Conservation (phyloP, 2,113 vertebrate genomes). For the Hoplias malabaricus region DNA sequence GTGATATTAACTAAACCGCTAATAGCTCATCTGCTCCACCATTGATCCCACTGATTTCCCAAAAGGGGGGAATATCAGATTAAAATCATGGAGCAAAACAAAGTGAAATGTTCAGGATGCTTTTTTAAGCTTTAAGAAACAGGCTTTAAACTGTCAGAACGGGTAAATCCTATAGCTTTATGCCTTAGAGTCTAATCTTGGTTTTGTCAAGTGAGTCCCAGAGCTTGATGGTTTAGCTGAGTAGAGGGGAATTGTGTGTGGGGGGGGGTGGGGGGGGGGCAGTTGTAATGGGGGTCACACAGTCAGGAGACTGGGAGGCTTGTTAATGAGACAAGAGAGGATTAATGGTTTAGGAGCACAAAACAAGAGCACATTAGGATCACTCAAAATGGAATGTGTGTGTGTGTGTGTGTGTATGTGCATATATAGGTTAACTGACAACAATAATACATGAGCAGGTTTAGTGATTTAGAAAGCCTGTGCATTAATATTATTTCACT, state of each 20-base stretch:
- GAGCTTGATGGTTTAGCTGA: neutral
- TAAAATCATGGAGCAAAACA: neutral
- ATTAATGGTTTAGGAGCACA: neutral
- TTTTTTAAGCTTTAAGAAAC: neutral
- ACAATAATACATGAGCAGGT: neutral
- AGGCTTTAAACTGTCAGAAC: neutral
- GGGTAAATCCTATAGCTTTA: neutral
- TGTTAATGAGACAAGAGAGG: conserved; percentile 7
- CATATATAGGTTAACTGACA: neutral
- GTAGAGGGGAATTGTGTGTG: neutral
- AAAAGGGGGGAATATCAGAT: neutral
- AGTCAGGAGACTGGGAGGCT: neutral
- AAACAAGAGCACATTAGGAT: neutral
- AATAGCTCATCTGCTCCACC: neutral
- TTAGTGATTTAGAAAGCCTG: neutral
- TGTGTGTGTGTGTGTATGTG: neutral
- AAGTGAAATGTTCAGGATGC: neutral
- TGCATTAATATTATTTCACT: neutral
- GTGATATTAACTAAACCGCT: neutral
- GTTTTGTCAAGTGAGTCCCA: neutral
- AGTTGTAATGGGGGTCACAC: conserved; percentile 4
- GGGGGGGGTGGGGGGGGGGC: neutral
- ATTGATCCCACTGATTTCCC: neutral
- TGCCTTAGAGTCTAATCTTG: neutral
- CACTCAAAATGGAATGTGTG: neutral